These are phyloP conservation scores for Hypomecis punctinalis DNA, from an alignment of 2,888 invertebrate species.

Conservation along the genomic window DNA sequence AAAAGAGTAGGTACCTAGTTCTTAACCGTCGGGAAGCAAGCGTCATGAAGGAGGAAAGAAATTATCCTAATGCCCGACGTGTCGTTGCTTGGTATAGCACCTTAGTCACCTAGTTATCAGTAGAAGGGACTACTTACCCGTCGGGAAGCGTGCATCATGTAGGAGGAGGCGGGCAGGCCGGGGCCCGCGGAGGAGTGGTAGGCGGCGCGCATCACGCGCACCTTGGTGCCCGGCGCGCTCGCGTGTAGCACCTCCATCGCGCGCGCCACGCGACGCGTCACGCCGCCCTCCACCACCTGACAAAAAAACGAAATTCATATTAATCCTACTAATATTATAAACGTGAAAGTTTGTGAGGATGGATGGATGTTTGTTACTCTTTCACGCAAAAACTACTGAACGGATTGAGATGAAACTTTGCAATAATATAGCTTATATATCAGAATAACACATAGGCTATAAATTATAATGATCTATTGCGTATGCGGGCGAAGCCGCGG, in stretches of 20 bases:
- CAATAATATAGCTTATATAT: too few relatives aligned
- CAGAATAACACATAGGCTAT: too few relatives aligned
- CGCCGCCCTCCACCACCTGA: constrained; percentile 78
- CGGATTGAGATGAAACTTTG: too few relatives aligned
- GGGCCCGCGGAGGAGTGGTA: constrained; percentile 77
- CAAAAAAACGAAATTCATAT: constrained; percentile 19
- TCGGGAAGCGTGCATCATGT: constrained; percentile 77
- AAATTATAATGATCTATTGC: too few relatives aligned
- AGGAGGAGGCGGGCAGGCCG: constrained; percentile 73
- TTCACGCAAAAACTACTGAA: too few relatives aligned
- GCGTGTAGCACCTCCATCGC: constrained; percentile 89
- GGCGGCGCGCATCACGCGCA: constrained; percentile 89
- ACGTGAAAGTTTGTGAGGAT: too few relatives aligned
- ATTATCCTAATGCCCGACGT: neutral
- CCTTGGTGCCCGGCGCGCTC: constrained; percentile 87
- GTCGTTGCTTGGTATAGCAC: neutral
- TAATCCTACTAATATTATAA: too few relatives aligned
- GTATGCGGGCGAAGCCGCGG: too few relatives aligned
- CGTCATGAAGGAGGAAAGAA: too few relatives aligned
- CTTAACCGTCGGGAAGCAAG: too few relatives aligned
- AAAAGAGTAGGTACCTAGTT: too few relatives aligned
- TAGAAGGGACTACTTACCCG: constrained; percentile 58
- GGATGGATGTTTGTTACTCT: too few relatives aligned
- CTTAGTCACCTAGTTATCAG: constrained; percentile 1
- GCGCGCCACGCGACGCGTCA: constrained; percentile 80